A percentile compares a stretch with the other conserved stretches of the same genome.
Conservation (phyloP, 2,113 vertebrate species). For the Ophiodon elongatus region DNA sequence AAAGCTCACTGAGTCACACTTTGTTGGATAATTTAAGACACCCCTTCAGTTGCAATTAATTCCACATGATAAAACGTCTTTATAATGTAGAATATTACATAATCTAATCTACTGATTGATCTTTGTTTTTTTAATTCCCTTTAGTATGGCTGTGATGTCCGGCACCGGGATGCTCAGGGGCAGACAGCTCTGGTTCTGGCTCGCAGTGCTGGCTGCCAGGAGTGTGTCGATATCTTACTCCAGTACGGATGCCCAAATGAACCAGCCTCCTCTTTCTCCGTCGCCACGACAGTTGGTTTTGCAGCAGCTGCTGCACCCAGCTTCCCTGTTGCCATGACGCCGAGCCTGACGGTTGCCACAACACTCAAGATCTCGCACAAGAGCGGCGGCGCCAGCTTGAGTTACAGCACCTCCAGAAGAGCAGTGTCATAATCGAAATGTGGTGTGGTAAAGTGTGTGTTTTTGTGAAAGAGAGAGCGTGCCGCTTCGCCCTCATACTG, state of each 20-base stretch:
- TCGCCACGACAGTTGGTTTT: slow-evolving; percentile 53
- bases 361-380: slow-evolving; percentile 90
- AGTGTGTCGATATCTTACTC: slow-evolving; percentile 92
- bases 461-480: background rate
- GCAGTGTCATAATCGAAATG: slow-evolving; percentile 75
- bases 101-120: slow-evolving; percentile 9
- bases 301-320: slow-evolving; percentile 79
- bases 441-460: slow-evolving; percentile 36
- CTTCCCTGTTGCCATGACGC: slow-evolving; percentile 82
- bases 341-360: slow-evolving; percentile 79
- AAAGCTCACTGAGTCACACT: slow-evolving; percentile 26
- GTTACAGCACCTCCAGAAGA: slow-evolving; percentile 87
- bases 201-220: slow-evolving; percentile 90
- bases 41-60: slow-evolving; percentile 17
- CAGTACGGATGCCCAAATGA: slow-evolving; percentile 92
- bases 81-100: slow-evolving; percentile 7
- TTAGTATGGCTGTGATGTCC: slow-evolving; percentile 95
- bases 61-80: slow-evolving; percentile 17
- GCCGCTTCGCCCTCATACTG: slow-evolving; percentile 47
- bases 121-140: background rate
- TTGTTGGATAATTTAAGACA: slow-evolving; percentile 34
- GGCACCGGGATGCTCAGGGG: slow-evolving; percentile 89
- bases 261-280: slow-evolving; percentile 40
- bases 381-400: slow-evolving; percentile 88
- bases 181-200: slow-evolving; percentile 90